Conservation (phyloP, 2,113 vertebrate species). For the Mesocricetus auratus region DNA sequence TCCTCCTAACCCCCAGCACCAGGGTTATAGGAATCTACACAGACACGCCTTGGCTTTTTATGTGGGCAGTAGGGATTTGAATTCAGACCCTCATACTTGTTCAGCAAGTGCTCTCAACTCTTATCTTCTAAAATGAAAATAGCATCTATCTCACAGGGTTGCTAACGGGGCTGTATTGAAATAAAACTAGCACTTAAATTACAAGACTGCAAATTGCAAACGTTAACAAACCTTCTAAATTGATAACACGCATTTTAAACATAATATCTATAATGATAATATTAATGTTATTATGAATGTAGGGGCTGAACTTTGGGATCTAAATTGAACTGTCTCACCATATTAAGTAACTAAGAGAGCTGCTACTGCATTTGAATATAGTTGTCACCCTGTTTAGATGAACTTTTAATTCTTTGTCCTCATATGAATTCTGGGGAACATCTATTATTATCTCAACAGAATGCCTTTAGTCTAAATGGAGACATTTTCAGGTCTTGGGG, state of each 20-base stretch:
- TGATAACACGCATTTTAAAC: constrained; percentile 16
- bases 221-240: not conserved
- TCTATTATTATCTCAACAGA: constrained; percentile 17
- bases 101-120: not conserved
- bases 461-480: constrained; percentile 35
- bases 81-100: not conserved
- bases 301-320: constrained; percentile 19
- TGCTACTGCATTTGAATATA: not conserved
- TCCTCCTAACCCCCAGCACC: not conserved
- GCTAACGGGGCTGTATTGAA: not conserved
- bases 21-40: not conserved
- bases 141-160: not conserved
- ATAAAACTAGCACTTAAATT: constrained; percentile 44
- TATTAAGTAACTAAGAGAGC: constrained; percentile 33
- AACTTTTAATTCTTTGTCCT: constrained; percentile 43
- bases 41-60: not conserved
- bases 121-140: constrained; percentile 30
- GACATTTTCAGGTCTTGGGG: constrained; percentile 30
- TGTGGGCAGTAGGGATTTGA: not conserved
- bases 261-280: not conserved
- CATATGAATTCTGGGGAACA: constrained; percentile 46
- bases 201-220: constrained; percentile 1
- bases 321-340: constrained; percentile 37
- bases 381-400: not conserved
- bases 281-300: constrained; percentile 47